These are phyloP conservation scores for Pangasius mekongensis DNA, from an alignment of 2,797 vertebrate genomes.

Conservation along the genomic window DNA sequence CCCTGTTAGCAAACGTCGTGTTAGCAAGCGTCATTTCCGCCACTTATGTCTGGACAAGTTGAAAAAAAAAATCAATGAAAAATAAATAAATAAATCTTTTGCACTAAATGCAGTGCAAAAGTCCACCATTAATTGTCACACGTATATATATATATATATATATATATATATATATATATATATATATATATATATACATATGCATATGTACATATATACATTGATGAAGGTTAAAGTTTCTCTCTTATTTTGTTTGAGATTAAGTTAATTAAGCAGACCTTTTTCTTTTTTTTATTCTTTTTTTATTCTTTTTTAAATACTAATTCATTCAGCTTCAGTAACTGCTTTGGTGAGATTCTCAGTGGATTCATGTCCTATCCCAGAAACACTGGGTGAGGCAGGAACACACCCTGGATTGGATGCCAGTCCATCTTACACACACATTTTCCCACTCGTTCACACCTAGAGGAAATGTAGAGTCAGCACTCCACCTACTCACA, in stretches of 20 bases:
- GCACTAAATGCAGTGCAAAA: background rate
- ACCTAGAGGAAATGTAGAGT: background rate
- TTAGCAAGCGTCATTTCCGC: background rate
- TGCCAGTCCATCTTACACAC: background rate
- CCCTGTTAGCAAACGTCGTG: background rate
- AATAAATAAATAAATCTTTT: background rate
- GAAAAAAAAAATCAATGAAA: background rate
- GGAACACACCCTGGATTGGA: constrained; percentile 9
- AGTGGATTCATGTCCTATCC: background rate
- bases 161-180: background rate
- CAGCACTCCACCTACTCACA: background rate
- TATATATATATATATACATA: no score
- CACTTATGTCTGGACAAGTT: background rate
- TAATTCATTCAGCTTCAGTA: background rate
- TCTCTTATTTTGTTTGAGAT: background rate
- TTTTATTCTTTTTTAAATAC: background rate
- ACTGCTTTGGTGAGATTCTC: background rate
- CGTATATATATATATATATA: no score
- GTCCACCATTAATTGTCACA: background rate
- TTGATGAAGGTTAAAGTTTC: background rate
- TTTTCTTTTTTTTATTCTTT: background rate
- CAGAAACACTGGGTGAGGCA: background rate
- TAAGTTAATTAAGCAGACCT: background rate
- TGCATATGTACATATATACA: no score
- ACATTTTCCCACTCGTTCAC: background rate